phyloP scores from a whole-genome alignment of 2,888 invertebrate species.

The Polyploca ridens region DNA sequence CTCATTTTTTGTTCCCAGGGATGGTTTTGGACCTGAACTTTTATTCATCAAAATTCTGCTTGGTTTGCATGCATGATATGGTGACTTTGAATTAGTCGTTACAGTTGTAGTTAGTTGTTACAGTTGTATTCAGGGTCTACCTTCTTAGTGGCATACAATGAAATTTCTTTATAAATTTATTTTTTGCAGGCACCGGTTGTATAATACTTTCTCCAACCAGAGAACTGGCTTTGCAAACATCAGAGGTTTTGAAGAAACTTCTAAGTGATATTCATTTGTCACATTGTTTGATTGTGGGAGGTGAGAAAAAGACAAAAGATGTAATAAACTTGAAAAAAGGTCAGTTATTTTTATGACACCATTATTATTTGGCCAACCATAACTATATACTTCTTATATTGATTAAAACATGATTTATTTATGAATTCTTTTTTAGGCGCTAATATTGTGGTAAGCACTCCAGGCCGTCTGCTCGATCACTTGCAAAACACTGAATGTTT shows the following conservation, averaged over 20 bases:
- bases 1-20: too few relatives aligned
- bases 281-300: constrained; percentile 96
- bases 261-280: constrained; percentile 91
- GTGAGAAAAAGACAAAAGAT: constrained; percentile 94
- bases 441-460: constrained; percentile 97
- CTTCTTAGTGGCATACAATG: neutral
- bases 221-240: constrained; percentile 97
- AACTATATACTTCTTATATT: neutral
- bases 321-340: constrained; percentile 93
- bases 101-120: too few relatives aligned
- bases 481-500: constrained; percentile 95
- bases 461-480: constrained; percentile 97
- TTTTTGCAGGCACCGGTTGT: constrained; percentile 90
- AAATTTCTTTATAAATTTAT: too few relatives aligned
- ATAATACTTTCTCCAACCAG: constrained; percentile 97
- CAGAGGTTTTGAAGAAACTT: constrained; percentile 95
- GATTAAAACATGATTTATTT: neutral
- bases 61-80: too few relatives aligned
- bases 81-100: too few relatives aligned
- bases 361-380: neutral
- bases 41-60: too few relatives aligned
- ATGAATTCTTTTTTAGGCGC: constrained; percentile 82
- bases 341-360: constrained; percentile 28
- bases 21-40: too few relatives aligned
- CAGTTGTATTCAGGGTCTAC: too few relatives aligned